Evolutionary conservation across 2,888 invertebrate genomes (phyloP).

Genomic region (Agapetus fuscipes): DNA sequence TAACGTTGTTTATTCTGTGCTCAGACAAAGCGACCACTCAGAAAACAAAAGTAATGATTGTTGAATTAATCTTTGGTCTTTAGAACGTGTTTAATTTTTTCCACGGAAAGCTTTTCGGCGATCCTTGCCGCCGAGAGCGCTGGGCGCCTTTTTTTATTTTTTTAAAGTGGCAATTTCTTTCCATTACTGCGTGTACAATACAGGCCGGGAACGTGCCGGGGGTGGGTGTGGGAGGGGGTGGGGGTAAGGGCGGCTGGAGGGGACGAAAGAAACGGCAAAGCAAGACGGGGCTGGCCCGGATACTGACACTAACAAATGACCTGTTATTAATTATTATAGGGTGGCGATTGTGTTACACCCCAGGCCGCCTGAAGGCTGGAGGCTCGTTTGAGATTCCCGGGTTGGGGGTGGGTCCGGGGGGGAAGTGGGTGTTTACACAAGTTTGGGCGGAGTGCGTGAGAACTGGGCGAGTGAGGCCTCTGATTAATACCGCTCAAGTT

Average conservation of each 20-base stretch:
- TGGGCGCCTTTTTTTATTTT: neutral
- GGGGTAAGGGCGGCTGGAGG: conserved; percentile 1
- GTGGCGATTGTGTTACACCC: conserved; percentile 13
- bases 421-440: conserved; percentile 5
- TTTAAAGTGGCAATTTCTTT: neutral
- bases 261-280: conserved; percentile 1
- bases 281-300: conserved; percentile 5
- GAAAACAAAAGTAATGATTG: too few species aligned
- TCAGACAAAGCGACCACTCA: too few species aligned
- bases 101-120: too few species aligned
- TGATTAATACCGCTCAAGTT: conserved; percentile 5
- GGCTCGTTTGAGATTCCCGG: neutral
- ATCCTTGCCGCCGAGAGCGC: too few species aligned
- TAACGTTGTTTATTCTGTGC: too few species aligned
- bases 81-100: too few species aligned
- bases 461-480: neutral
- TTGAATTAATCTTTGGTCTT: too few species aligned
- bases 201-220: too few species aligned
- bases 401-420: neutral
- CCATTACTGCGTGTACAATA: too few species aligned
- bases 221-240: conserved; percentile 1
- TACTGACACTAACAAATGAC: conserved; percentile 27
- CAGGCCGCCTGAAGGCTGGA: conserved; percentile 6
- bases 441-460: neutral
- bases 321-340: conserved; percentile 28